Evolutionary conservation across 2,113 vertebrate genomes (phyloP), one percentile per base, ranked within the genome.

Genomic region (Struthidea cinerea): DNA sequence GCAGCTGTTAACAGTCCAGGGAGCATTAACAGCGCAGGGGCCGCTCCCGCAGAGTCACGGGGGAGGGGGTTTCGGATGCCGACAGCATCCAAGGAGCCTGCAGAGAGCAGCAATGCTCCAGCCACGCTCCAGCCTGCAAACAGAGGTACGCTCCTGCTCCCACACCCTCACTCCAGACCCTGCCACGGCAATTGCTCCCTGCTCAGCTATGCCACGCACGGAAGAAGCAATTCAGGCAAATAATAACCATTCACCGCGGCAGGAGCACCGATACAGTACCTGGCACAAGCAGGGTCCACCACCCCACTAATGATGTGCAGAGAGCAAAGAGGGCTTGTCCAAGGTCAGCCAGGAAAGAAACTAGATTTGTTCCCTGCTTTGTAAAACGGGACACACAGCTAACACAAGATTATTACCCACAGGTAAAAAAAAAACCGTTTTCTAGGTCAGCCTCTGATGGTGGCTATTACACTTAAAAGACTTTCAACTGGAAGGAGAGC

Each of bases 31-130:
- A 57, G 50, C 9, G 16, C 47, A 59, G 71, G 46, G 52, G 59
- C 59, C 73, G 91, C 49, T 69, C 53, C 53, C 0, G 3, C 37
- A 30, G 27, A 55, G 39, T 3, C 2, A 1, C 24, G 33, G 26
- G 5, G 9, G 20, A 49, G 17, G 9, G 20, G 53, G 17, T 26
- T 60, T 63, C 0, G 6, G 64, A 42, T 9, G 20, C 3, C 0
- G 60, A 37, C 64, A 68, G 86, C 92, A 67, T 52, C 83, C 5
- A 0, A 6, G 0, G 6, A 73, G 64, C 64, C 96, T 84, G 90
- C 79, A 95, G 96, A 87, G 96, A 95, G 90, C 94, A 96, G 94
- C 92, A 94, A 79, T 11, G 76, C 80, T 89, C 90, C 79, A 91
- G 28, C 32, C 77, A 86, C 1, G 3, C 39, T 61, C 50, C 73